Conservation (phyloP, 2,797 vertebrate genomes). For the Megaceryle alcyon region DNA sequence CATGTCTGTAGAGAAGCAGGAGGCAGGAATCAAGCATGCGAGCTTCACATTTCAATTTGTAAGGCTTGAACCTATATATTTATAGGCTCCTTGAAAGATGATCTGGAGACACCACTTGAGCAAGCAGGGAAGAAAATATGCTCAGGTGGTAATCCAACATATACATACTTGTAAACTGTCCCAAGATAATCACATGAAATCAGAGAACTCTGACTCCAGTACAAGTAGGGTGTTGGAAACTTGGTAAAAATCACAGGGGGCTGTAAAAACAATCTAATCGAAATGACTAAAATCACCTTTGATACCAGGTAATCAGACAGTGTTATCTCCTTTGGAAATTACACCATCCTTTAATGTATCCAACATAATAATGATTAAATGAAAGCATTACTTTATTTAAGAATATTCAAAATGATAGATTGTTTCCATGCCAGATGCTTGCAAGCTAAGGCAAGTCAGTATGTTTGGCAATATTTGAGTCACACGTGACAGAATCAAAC, state of each 20-base stretch:
- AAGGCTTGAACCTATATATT: neutral
- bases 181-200: neutral
- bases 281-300: neutral
- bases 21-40: neutral
- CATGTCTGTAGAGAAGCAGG: neutral
- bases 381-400: neutral
- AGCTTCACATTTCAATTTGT: neutral
- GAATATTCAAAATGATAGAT: slow-evolving; percentile 15
- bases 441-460: slow-evolving; percentile 7
- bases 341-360: neutral
- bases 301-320: neutral
- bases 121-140: neutral
- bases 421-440: neutral
- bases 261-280: neutral
- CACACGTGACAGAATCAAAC: neutral
- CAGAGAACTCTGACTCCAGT: neutral
- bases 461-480: neutral
- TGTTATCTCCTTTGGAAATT: neutral
- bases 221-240: neutral
- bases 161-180: neutral
- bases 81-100: neutral
- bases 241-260: neutral
- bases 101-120: neutral
- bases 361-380: neutral
- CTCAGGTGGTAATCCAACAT: neutral